Conservation (phyloP, 2,888 invertebrate genomes). For the Eristalinus aeneus region DNA sequence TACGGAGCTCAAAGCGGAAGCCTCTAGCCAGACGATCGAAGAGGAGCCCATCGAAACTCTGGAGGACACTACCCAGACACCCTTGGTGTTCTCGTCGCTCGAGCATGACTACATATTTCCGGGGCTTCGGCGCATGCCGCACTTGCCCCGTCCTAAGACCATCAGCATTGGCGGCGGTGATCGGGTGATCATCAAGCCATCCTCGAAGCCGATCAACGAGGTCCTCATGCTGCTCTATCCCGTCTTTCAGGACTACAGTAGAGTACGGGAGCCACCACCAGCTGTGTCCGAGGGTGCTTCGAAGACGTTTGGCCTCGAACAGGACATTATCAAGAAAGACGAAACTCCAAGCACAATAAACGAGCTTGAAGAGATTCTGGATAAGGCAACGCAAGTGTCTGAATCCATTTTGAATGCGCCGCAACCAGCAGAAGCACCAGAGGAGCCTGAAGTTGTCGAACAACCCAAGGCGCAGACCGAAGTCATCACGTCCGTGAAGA, state of each 20-base stretch:
- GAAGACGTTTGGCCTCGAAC: conserved; percentile 37
- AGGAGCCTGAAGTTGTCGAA: neutral
- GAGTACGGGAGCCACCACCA: neutral
- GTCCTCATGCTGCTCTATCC: conserved; percentile 60
- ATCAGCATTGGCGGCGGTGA: conserved; percentile 57
- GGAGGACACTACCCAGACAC: conserved; percentile 58
- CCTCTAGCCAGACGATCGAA: conserved; percentile 46
- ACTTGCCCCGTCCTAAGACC: conserved; percentile 47
- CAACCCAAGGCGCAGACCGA: neutral
- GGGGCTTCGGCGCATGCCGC: conserved; percentile 53
- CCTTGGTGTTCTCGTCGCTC: conserved; percentile 56
- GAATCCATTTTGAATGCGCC: conserved; percentile 23
- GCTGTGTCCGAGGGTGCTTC: neutral
- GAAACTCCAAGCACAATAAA: conserved; percentile 11
- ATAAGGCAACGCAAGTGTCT: conserved; percentile 31
- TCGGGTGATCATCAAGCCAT: conserved; percentile 50
- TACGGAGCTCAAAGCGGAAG: conserved; percentile 17
- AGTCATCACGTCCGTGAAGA: neutral
- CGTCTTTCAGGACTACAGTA: conserved; percentile 33
- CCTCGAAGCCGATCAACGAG: conserved; percentile 59
- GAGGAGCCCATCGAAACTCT: conserved; percentile 32
- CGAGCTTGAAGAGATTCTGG: conserved; percentile 38
- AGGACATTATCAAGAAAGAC: neutral
- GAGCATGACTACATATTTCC: conserved; percentile 61
- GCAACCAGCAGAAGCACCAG: neutral